Conservation (phyloP, 2,888 invertebrate species). For the Drosophila sordidula region DNA sequence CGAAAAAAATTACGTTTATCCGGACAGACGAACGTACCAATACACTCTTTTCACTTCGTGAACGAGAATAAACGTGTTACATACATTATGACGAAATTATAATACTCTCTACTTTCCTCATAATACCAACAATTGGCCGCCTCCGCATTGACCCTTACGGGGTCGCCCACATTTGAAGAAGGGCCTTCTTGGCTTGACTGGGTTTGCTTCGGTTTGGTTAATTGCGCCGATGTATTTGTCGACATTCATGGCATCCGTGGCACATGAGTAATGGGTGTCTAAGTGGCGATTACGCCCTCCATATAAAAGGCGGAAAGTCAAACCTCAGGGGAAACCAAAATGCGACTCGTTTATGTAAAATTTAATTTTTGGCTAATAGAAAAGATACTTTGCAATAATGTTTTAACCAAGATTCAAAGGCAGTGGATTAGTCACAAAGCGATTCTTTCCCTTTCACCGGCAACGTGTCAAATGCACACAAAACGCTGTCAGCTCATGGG, state of each 20-base stretch:
- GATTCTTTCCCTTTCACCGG: slow-evolving; percentile 8
- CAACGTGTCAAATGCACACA: slow-evolving; percentile 34
- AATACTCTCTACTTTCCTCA: neutral
- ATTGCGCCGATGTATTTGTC: slow-evolving; percentile 64
- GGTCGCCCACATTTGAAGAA: slow-evolving; percentile 23
- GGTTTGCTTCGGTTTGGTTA: slow-evolving; percentile 16
- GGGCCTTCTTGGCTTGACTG: neutral
- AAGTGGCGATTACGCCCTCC: slow-evolving; percentile 62
- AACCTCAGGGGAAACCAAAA: neutral
- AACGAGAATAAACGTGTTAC: too few species aligned
- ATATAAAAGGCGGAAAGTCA: slow-evolving; percentile 1
- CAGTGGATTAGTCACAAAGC: slow-evolving; percentile 5
- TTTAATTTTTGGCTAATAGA: neutral
- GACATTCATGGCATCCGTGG: slow-evolving; percentile 46
- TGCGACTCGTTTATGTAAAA: neutral
- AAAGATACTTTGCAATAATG: too few species aligned
- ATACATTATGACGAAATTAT: neutral
- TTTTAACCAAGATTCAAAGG: too few species aligned
- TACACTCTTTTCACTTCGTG: too few species aligned
- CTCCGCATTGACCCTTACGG: neutral
- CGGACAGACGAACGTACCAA: too few species aligned
- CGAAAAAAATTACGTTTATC: too few species aligned
- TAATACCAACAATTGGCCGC: neutral
- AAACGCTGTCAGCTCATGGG: slow-evolving; percentile 37
- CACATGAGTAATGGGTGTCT: slow-evolving; percentile 71